Evolutionary conservation across 2,113 vertebrate genomes (phyloP), one percentile per base, ranked within the genome.

Genomic region (Tapirus terrestris): DNA sequence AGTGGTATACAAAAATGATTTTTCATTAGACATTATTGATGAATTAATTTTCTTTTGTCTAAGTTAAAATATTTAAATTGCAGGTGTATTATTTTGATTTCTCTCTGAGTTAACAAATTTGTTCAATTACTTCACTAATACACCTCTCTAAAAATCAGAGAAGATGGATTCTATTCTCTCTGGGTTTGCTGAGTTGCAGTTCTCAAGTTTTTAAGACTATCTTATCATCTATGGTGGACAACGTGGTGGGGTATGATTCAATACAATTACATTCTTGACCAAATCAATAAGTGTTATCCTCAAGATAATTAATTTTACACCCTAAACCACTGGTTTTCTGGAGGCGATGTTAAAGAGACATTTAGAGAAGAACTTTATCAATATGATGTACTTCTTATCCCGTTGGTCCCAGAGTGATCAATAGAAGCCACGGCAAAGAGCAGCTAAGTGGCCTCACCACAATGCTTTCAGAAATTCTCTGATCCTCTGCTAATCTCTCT

Each of bases 51-150:
- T 76, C 2, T 12, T 81, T 84, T 81, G 4, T 91, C 36, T 25
- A 94, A 77, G 10, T 73, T 85, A 77, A 96, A 91, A 79, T 89
- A 77, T 72, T 48, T 51, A 92, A 76, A 63, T 60, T 45, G 1
- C 6, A 51, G 58, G 3, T 67, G 13, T 53, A 92, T 72, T n/a
- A 76, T 70, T 16, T 67, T 63, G 21, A 75, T 92, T 81, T 80
- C 53, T 65, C 23, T 48, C 11, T 58, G 65, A 73, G 3, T 45
- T 77, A 87, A 61, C 4, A 6, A n/a, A 80, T 70, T 94, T 89
- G 13, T 53, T 67, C 4, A 81, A 36, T 65, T 88, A 79, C 8
- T 73, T 82, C 14, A 94, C 5, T 7, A 93, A 72, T 33, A 82
- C 13, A 58, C 21, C 23, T 5, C 36, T 84, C 10, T 39, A 39